These are phyloP conservation scores for Tetanocera ferruginea DNA, from an alignment of 2,888 invertebrate species.

Conservation along the genomic window DNA sequence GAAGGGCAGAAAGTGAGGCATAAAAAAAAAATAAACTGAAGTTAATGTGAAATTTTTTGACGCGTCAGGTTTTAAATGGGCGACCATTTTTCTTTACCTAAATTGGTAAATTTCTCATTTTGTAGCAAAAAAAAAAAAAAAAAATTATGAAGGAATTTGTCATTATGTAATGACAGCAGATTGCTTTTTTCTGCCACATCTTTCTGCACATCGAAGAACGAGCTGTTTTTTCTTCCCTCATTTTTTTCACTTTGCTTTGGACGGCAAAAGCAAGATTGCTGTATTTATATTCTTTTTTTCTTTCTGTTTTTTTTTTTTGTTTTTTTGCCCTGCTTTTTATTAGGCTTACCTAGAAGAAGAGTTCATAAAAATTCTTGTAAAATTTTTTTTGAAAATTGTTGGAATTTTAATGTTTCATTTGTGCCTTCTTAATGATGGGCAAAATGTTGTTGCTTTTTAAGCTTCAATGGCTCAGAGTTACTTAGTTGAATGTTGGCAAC, in stretches of 20 bases:
- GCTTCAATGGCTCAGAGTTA: neutral
- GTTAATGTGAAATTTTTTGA: slow-evolving; percentile 35
- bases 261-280: neutral
- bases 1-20: neutral
- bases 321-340: neutral
- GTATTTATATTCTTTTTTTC: neutral
- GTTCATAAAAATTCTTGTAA: slow-evolving; percentile 19
- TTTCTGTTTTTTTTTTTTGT: too few relatives aligned
- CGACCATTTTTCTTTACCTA: slow-evolving; percentile 47
- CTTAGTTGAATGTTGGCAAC: neutral
- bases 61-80: slow-evolving; percentile 47
- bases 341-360: neutral
- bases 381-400: neutral
- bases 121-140: neutral
- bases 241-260: neutral
- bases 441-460: neutral
- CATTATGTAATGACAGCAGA: slow-evolving; percentile 42
- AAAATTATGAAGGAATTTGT: slow-evolving; percentile 43
- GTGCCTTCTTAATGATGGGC: slow-evolving; percentile 5
- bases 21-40: slow-evolving; percentile 1
- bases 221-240: neutral
- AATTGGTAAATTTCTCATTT: slow-evolving; percentile 45
- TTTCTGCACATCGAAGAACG: too few relatives aligned
- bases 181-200: slow-evolving; percentile 13
- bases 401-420: neutral